phyloP scores from a whole-genome alignment of 2,113 vertebrate species.

The Anoplopoma fimbria region DNA sequence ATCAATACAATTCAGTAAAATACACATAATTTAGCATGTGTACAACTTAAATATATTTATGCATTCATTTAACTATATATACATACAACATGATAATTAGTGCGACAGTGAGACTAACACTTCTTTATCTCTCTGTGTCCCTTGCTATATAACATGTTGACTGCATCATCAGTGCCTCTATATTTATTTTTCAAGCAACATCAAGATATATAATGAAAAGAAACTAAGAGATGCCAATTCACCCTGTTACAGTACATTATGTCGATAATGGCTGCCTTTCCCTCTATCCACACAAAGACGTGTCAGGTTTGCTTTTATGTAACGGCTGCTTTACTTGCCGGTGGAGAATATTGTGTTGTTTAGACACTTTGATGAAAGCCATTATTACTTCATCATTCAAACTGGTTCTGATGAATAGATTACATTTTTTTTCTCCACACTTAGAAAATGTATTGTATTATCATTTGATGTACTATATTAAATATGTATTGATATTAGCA shows the following conservation, averaged over 20 bases:
- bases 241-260: conserved; percentile 11
- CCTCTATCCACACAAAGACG: conserved; percentile 17
- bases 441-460: neutral
- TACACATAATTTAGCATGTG: no score
- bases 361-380: conserved; percentile 65
- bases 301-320: conserved; percentile 55
- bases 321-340: conserved; percentile 25
- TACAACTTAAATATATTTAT: no score
- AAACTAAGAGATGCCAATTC: conserved; percentile 17
- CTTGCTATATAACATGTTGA: neutral
- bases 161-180: neutral
- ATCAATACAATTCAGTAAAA: no score
- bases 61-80: no score
- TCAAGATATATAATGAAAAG: conserved; percentile 8
- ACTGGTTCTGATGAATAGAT: neutral
- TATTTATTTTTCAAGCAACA: neutral
- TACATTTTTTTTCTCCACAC: neutral
- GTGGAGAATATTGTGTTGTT: conserved; percentile 34
- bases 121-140: neutral
- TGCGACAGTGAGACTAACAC: neutral
- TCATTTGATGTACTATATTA: neutral
- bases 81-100: no score
- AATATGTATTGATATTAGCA: neutral
- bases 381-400: conserved; percentile 61
- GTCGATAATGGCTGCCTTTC: conserved; percentile 35